Evolutionary conservation across 2,113 vertebrate species (phyloP).

Genomic region (Myiagra hebetior): DNA sequence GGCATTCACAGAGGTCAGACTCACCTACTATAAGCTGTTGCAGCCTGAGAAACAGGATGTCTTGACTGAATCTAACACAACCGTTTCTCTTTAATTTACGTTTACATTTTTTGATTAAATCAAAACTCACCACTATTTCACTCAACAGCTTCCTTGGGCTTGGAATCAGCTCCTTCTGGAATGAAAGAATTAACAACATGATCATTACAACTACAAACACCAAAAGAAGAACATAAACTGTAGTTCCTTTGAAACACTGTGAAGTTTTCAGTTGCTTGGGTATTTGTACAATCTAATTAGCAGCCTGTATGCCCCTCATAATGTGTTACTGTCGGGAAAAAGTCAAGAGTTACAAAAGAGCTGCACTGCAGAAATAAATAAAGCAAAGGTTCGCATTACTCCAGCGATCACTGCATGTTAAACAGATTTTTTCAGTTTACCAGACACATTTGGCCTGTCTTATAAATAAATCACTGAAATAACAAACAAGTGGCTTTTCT

Average conservation of each 20-base stretch:
- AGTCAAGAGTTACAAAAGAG: background rate
- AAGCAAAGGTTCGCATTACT: background rate
- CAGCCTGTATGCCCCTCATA: background rate
- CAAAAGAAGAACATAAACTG: background rate
- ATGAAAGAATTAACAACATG: background rate
- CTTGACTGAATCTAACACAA: background rate
- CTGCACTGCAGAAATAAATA: background rate
- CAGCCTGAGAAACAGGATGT: background rate
- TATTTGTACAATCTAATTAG: background rate
- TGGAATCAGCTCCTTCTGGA: background rate
- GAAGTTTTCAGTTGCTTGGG: background rate
- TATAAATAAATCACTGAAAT: background rate
- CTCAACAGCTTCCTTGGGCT: background rate
- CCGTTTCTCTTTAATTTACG: background rate
- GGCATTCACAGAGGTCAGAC: background rate
- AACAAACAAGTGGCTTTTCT: background rate
- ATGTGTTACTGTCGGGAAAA: background rate
- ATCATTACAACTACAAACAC: background rate
- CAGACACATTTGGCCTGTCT: background rate
- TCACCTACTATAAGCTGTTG: background rate
- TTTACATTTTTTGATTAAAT: background rate
- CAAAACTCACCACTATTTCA: background rate
- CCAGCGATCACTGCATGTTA: background rate
- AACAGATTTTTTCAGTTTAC: background rate
- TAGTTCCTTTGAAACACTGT: background rate